Conservation (phyloP, 2,113 vertebrate genomes). For the Amblyornis subalaris region DNA sequence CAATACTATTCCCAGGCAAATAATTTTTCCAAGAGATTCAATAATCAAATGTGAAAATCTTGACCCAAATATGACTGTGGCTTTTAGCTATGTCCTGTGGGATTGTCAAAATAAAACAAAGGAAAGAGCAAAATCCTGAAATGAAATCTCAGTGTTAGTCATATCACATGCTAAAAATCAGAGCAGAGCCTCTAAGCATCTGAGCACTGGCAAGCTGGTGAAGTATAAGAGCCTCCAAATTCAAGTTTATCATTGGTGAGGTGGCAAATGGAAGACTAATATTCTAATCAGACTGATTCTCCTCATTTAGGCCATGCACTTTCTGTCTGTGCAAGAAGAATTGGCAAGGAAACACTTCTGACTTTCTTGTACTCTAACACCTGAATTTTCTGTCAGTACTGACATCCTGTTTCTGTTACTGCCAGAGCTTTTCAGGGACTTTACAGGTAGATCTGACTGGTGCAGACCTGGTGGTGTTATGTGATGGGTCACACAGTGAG, state of each 20-base stretch:
- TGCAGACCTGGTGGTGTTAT: neutral
- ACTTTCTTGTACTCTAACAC: neutral
- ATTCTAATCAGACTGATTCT: neutral
- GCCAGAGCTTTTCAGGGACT: neutral
- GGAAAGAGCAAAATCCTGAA: neutral
- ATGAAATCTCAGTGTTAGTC: neutral
- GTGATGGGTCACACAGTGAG: neutral
- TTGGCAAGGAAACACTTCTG: neutral
- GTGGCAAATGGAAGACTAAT: neutral
- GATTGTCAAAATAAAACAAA: neutral
- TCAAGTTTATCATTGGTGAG: neutral
- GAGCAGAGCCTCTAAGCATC: neutral
- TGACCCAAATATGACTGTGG: neutral
- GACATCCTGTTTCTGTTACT: neutral
- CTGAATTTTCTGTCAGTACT: neutral
- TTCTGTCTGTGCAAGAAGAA: neutral
- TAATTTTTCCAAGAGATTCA: neutral
- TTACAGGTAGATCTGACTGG: neutral
- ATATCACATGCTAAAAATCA: neutral
- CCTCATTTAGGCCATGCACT: neutral
- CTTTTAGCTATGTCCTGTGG: neutral
- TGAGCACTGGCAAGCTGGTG: neutral
- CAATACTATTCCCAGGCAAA: neutral
- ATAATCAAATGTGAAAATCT: neutral
- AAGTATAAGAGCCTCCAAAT: neutral